Conservation (phyloP, 2,113 vertebrate species). For the Apistogramma diplotaenia region DNA sequence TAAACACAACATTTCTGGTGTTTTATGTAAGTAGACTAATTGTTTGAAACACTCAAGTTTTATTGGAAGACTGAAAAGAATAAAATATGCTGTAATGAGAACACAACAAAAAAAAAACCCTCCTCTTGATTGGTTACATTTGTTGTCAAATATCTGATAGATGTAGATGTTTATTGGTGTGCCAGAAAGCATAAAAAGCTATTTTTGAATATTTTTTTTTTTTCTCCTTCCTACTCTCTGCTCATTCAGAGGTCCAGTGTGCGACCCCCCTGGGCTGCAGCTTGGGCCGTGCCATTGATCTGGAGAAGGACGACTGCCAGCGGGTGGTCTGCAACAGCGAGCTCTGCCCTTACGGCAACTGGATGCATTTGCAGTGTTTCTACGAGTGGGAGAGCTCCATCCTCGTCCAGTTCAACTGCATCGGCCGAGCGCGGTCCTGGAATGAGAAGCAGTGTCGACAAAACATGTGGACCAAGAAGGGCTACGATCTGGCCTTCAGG, state of each 20-base stretch:
- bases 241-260: slow-evolving; percentile 86
- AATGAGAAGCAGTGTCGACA: slow-evolving; percentile 99
- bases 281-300: slow-evolving; percentile 84
- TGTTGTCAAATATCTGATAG: not conserved
- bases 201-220: not conserved
- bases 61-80: not conserved
- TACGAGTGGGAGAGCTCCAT: slow-evolving; percentile 99
- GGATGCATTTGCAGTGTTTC: slow-evolving; percentile 99
- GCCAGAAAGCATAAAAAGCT: not conserved
- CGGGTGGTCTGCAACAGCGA: slow-evolving; percentile 97
- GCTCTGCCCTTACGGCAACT: slow-evolving; percentile 89
- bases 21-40: not conserved
- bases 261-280: slow-evolving; percentile 95
- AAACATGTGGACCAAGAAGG: slow-evolving; percentile 99
- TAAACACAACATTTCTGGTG: not conserved
- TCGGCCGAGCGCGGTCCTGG: slow-evolving; percentile 95
- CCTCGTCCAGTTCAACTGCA: slow-evolving; percentile 97
- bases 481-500: slow-evolving; percentile 95
- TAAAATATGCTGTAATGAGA: not conserved
- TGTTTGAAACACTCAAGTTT: not conserved
- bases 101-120: not conserved
- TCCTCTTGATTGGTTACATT: not conserved
- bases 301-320: slow-evolving; percentile 98
- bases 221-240: slow-evolving; percentile 8
- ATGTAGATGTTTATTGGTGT: not conserved